These are phyloP conservation scores for Lamprotornis superbus DNA, from an alignment of 2,113 vertebrate genomes.

Conservation along the genomic window DNA sequence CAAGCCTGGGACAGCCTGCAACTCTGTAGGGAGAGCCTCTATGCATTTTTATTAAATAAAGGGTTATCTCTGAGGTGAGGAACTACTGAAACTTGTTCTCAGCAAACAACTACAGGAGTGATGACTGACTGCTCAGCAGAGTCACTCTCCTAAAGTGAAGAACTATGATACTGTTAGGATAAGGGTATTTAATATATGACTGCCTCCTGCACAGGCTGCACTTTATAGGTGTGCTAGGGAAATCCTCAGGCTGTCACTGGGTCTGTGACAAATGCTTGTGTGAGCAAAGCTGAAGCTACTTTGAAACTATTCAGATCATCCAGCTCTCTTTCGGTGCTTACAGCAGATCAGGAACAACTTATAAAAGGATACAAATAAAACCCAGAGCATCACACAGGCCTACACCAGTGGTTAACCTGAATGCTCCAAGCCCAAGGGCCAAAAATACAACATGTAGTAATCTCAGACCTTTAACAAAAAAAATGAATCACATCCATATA, in stretches of 20 bases:
- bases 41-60: neutral
- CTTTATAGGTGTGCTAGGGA: neutral
- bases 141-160: neutral
- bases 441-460: neutral
- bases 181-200: neutral
- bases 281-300: neutral
- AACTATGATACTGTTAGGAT: neutral
- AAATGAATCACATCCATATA: neutral
- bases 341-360: neutral
- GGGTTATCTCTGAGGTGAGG: neutral
- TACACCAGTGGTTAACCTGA: neutral
- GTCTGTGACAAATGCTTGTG: neutral
- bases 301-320: neutral
- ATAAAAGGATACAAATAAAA: neutral
- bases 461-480: neutral
- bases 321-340: neutral
- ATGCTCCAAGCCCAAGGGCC: neutral
- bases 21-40: neutral
- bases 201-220: neutral
- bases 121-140: neutral
- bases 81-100: neutral
- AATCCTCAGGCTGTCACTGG: neutral
- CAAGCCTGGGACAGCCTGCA: neutral
- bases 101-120: neutral
- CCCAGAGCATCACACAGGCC: neutral